These are phyloP conservation scores for Eublepharis macularius DNA, from an alignment of 2,113 vertebrate species.

Conservation along the genomic window DNA sequence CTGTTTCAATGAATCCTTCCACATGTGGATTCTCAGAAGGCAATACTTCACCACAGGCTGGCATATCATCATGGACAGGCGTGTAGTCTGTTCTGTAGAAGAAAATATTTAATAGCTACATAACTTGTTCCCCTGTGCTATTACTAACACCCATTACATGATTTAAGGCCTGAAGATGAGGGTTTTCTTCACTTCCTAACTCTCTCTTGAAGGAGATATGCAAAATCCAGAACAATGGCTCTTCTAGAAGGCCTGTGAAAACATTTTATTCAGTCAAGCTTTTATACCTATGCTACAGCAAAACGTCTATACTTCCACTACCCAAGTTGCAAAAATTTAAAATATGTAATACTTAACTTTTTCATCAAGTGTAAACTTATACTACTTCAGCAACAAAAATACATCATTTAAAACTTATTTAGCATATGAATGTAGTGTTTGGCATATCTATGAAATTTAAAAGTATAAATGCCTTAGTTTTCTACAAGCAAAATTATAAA, in stretches of 20 bases:
- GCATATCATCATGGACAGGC: constrained; percentile 41
- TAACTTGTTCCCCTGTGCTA: not conserved
- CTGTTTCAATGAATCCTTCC: not conserved
- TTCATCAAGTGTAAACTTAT: too few species aligned
- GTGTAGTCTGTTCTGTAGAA: constrained; percentile 56
- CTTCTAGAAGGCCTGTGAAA: not conserved
- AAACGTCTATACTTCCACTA: too few species aligned
- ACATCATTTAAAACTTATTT: too few species aligned
- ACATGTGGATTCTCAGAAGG: not conserved
- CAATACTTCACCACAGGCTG: not conserved
- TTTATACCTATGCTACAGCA: not conserved
- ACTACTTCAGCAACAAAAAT: too few species aligned
- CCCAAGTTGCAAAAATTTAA: too few species aligned
- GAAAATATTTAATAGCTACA: not conserved
- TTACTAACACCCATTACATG: not conserved
- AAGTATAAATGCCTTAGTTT: too few species aligned
- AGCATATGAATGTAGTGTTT: too few species aligned
- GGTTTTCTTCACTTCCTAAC: not conserved
- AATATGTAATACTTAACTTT: too few species aligned
- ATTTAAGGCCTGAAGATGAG: not conserved
- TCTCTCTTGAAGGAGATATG: not conserved
- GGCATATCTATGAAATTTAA: too few species aligned
- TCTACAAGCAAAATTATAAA: too few species aligned
- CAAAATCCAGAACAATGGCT: not conserved
- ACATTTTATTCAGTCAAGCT: not conserved